phyloP scores from a whole-genome alignment of 2,888 invertebrate genomes.

The Anodontia alba region DNA sequence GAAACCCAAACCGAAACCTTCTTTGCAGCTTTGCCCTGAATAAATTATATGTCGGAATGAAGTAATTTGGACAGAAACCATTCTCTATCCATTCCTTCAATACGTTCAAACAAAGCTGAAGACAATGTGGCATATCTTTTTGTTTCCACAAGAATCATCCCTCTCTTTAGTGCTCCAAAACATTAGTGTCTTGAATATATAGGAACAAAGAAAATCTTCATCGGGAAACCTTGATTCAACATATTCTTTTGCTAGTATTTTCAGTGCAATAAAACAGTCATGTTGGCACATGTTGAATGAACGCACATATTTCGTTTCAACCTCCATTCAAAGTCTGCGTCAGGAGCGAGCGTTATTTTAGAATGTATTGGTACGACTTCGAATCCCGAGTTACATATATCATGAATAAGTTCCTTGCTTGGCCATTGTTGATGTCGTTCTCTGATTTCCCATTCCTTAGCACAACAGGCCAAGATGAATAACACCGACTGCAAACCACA shows the following conservation, averaged over 20 bases:
- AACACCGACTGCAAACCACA: constrained; percentile 5
- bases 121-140: constrained; percentile 28
- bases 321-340: constrained; percentile 29
- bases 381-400: constrained; percentile 16
- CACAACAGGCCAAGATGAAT: constrained; percentile 10
- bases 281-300: constrained; percentile 25
- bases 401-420: not conserved
- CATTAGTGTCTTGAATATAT: constrained; percentile 44
- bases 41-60: constrained; percentile 38
- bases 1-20: constrained; percentile 24
- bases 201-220: constrained; percentile 39
- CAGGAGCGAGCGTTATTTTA: not conserved
- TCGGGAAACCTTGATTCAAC: constrained; percentile 18
- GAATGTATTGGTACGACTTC: constrained; percentile 26
- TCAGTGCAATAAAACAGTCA: not conserved
- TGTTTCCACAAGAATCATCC: constrained; percentile 21
- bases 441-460: constrained; percentile 16
- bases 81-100: constrained; percentile 20
- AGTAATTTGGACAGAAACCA: constrained; percentile 38
- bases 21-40: constrained; percentile 26
- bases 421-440: constrained; percentile 19
- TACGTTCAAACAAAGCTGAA: constrained; percentile 27
- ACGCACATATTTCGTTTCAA: not conserved
- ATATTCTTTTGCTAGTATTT: constrained; percentile 20
- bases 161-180: constrained; percentile 45